These are phyloP conservation scores for Chroicocephalus ridibundus DNA, from an alignment of 2,113 vertebrate species.

Conservation along the genomic window DNA sequence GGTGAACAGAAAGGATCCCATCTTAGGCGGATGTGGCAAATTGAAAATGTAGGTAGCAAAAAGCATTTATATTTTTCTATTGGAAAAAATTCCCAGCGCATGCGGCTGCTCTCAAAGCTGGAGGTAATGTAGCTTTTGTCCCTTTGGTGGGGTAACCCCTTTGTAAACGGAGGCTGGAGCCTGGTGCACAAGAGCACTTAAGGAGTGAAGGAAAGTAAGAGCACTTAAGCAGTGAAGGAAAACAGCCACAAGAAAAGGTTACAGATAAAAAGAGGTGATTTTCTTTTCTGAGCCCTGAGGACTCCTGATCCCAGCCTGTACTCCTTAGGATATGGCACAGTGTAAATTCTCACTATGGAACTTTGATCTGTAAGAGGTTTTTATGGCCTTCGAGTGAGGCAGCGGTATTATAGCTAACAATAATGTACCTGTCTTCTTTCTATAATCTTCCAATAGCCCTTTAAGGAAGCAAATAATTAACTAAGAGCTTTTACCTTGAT, in stretches of 20 bases:
- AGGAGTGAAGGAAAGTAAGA: background rate
- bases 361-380: slow-evolving; percentile 15
- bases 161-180: background rate
- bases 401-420: background rate
- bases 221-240: background rate
- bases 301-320: background rate
- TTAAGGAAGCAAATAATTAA: slow-evolving; percentile 23
- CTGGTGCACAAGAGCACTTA: background rate
- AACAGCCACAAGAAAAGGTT: background rate
- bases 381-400: background rate
- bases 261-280: background rate
- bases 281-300: background rate
- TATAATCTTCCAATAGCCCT: background rate
- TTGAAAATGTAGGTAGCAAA: background rate
- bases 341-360: background rate
- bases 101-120: background rate
- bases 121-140: slow-evolving; percentile 1
- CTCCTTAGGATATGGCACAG: background rate
- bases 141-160: background rate
- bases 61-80: background rate
- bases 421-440: background rate
- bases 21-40: background rate
- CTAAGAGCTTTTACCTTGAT: background rate
- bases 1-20: background rate
- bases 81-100: background rate